These are phyloP conservation scores for Cremastinae sp. DNA, from an alignment of 2,888 invertebrate genomes.

Conservation along the genomic window DNA sequence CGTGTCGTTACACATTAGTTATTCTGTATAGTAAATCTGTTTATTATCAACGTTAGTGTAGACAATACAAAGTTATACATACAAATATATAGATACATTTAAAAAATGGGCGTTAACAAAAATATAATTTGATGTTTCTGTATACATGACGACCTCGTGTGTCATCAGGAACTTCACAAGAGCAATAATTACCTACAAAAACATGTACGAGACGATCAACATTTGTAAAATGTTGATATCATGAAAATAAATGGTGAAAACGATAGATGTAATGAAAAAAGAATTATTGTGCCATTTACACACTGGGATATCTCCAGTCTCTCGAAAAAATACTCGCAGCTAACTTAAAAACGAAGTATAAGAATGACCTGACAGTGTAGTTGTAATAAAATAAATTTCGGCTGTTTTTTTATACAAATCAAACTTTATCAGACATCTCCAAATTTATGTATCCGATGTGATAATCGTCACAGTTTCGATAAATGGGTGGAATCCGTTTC, in stretches of 20 bases:
- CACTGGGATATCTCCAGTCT: no score
- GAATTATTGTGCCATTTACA: neutral
- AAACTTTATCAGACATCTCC: conserved; percentile 47
- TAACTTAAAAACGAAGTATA: no score
- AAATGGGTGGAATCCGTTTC: conserved; percentile 73
- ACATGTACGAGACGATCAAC: conserved; percentile 56
- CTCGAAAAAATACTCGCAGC: no score
- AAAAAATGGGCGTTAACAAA: conserved; percentile 41
- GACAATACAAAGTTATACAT: conserved; percentile 47
- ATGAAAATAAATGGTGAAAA: conserved; percentile 53
- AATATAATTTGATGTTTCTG: conserved; percentile 40
- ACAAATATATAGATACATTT: conserved; percentile 43
- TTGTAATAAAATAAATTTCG: conserved; percentile 16
- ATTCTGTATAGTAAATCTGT: conserved; percentile 55
- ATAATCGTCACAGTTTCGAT: conserved; percentile 70
- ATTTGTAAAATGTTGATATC: conserved; percentile 54
- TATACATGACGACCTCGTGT: conserved; percentile 37
- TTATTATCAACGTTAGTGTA: conserved; percentile 55
- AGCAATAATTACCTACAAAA: conserved; percentile 48
- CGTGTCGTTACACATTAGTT: conserved; percentile 30
- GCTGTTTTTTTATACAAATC: conserved; percentile 27
- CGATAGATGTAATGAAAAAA: conserved; percentile 13
- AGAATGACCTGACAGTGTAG: no score
- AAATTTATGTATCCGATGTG: conserved; percentile 73
- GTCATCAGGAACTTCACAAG: conserved; percentile 50